Percentiles rank a stretch among this genome's conserved stretches.
phyloP scores from a whole-genome alignment of 2,113 vertebrate genomes.

The Argyrosomus japonicus region DNA sequence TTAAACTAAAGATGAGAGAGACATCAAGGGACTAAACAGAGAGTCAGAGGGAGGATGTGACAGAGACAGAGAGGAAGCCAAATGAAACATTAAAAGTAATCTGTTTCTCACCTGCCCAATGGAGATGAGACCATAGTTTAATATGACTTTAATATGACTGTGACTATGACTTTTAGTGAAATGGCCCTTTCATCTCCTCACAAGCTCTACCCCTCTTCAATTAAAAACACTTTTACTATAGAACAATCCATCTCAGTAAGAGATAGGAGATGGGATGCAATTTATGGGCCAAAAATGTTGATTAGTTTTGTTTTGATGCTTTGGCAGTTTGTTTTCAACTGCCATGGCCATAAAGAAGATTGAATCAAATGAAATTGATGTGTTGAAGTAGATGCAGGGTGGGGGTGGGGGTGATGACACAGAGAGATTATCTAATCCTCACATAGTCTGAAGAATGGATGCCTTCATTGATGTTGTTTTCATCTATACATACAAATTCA shows the following conservation, averaged over 20 bases:
- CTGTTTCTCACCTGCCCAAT: slow-evolving; percentile 1
- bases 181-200: slow-evolving; percentile 35
- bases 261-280: slow-evolving; percentile 41
- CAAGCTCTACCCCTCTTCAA: neutral
- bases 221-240: slow-evolving; percentile 24
- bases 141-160: neutral
- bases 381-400: slow-evolving; percentile 6
- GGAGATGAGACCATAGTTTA: slow-evolving; percentile 9
- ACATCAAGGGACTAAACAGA: neutral
- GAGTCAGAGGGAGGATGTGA: neutral
- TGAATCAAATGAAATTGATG: slow-evolving; percentile 44
- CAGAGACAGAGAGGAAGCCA: neutral
- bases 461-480: slow-evolving; percentile 53
- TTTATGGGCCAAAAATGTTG: slow-evolving; percentile 52
- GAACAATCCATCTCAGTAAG: slow-evolving; percentile 38
- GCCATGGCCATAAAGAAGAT: slow-evolving; percentile 21
- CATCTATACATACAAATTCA: slow-evolving; percentile 42
- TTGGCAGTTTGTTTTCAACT: slow-evolving; percentile 47
- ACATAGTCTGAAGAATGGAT: slow-evolving; percentile 52
- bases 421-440: slow-evolving; percentile 50
- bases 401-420: neutral
- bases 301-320: slow-evolving; percentile 57
- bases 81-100: slow-evolving; percentile 17
- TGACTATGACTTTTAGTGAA: slow-evolving; percentile 25
- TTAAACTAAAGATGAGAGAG: neutral